phyloP scores from a whole-genome alignment of 92 coral and sea anemone species.

The Phenganax subtilis region DNA sequence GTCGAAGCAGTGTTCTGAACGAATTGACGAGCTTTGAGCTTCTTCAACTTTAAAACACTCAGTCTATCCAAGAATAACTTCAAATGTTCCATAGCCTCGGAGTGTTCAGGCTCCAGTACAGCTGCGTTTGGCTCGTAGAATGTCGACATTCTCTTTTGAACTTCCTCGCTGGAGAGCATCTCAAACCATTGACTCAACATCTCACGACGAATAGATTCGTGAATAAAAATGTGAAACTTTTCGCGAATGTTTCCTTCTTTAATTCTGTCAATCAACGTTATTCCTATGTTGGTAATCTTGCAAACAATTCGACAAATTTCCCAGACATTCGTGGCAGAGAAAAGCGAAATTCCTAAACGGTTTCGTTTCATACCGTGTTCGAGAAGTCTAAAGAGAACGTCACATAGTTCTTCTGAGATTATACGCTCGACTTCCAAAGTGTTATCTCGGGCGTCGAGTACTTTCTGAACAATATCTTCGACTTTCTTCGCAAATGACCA shows the following conservation, averaged over 20 bases:
- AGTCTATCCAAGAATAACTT: conserved; percentile 21
- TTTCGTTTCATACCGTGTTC: conserved; percentile 16
- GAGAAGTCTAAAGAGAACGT: neutral
- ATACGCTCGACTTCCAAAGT: neutral
- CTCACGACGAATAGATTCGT: neutral
- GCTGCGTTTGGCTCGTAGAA: conserved; percentile 3
- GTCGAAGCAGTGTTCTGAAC: neutral
- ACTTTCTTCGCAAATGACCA: conserved; percentile 15
- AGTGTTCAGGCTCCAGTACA: conserved; percentile 1
- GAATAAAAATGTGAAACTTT: neutral
- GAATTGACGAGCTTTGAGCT: neutral
- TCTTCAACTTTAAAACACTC: conserved; percentile 3
- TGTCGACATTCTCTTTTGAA: neutral
- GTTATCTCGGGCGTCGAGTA: neutral
- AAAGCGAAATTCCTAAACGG: conserved; percentile 1
- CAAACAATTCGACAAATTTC: neutral
- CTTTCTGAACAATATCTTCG: neutral
- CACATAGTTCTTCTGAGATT: conserved; percentile 4
- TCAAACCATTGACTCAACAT: conserved; percentile 27
- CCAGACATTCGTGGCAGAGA: conserved; percentile 16
- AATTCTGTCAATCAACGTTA: neutral
- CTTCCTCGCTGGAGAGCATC: neutral
- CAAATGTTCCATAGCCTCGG: conserved; percentile 17
- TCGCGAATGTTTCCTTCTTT: conserved; percentile 1
- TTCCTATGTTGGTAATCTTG: neutral